Base-by-base conservation (phyloP, 2,888 invertebrate genomes). In the Pyrocoelia pectoralis region DNA sequence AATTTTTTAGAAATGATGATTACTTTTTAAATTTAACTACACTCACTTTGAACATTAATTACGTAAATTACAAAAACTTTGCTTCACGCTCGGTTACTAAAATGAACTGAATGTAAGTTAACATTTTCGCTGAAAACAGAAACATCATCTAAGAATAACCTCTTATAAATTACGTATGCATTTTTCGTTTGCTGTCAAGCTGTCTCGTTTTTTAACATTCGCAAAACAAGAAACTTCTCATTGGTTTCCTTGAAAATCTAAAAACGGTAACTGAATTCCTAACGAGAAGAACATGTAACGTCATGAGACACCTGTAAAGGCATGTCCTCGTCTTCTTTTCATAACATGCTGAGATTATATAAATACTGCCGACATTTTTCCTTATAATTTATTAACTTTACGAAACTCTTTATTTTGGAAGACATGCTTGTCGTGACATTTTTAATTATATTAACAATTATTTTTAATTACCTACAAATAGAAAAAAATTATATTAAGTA, bases 241-340 rank as follows among this genome's bases (percentile, higher is more conserved):
- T 41, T 46, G 46, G 46, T 46, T 46, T 51, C 50, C 50, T 40
- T 12, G 50, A 50, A 57, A 57, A 57, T 57, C 24, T 51, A 50
- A 57, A 24, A 57, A 57, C 56, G 56, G 56, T 57, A 57, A 57
- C 56, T 57, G 50, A 57, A 57, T 57, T 57, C 56, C 56, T 41
- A 57, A 51, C 41, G 46, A 33, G 33, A 46, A 46, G 40, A 49
- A 41, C 49, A 49, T 40, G 49, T 38, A 12, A 24, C n/a, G 49
- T 46, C n/a, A 46, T 17, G 17, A 46, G 18, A 46, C 46, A 46
- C 46, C 46, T 15, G 46, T 46, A 43, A 43, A 15, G 13, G 12
- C 13, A 13, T 38, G 46, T 46, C 17, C 17, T 46, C 46, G n/a
- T 46, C 15, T 46, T 46, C 33, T 33, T 24, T 33, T 33, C 33